phyloP scores from a whole-genome alignment of 1,140 invertebrate species.

The Heliconius nattereri region DNA sequence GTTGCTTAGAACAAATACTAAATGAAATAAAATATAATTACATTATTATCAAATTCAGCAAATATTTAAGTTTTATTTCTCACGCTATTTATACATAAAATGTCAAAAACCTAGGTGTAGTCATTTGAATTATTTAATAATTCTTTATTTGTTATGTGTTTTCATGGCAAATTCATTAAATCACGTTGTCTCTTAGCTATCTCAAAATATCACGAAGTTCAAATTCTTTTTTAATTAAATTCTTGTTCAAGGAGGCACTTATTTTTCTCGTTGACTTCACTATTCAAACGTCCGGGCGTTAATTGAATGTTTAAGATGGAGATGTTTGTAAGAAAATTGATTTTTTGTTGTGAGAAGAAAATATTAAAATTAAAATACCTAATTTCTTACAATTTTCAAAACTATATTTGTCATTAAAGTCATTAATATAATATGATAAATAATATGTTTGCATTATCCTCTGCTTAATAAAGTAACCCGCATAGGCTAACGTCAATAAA shows the following conservation, averaged over 20 bases:
- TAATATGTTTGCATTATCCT: slow-evolving; percentile 22
- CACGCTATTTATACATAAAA: slow-evolving; percentile 4
- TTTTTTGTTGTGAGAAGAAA: background rate
- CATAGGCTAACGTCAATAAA: slow-evolving; percentile 61
- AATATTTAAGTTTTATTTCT: background rate
- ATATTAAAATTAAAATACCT: background rate
- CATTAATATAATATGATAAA: background rate
- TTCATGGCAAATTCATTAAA: background rate
- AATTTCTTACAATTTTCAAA: background rate
- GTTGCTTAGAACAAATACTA: slow-evolving; percentile 15
- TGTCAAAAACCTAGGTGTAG: background rate
- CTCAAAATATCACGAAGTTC: background rate
- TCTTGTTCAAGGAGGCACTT: slow-evolving; percentile 8
- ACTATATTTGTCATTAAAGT: background rate
- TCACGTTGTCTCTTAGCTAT: slow-evolving; percentile 2
- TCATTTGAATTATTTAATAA: background rate
- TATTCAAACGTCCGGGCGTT: background rate
- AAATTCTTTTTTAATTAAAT: slow-evolving; percentile 12
- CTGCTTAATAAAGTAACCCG: slow-evolving; percentile 51
- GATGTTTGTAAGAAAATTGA: slow-evolving; percentile 5
- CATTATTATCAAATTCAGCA: slow-evolving; percentile 14
- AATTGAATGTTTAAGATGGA: background rate
- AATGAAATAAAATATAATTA: slow-evolving; percentile 11
- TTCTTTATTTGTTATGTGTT: background rate
- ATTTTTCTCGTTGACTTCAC: slow-evolving; percentile 9